Evolutionary conservation across 2,888 invertebrate genomes (phyloP).

Genomic region (Microctonus brassicae): DNA sequence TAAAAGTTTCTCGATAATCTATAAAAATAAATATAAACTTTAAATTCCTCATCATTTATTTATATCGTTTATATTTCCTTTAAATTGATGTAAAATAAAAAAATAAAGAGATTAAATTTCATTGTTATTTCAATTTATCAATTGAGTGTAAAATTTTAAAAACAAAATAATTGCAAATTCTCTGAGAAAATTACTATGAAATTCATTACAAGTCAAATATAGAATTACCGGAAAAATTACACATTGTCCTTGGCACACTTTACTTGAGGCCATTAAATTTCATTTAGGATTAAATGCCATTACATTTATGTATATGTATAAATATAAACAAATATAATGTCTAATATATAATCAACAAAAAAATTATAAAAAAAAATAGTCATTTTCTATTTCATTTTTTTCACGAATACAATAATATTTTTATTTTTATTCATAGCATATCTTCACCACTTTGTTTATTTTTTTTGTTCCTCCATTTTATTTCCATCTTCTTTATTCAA

Average conservation of each 20-base stretch:
- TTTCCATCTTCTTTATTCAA: background rate
- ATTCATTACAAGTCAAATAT: conserved; percentile 4
- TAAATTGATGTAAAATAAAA: no score
- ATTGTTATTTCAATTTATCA: no score
- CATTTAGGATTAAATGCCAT: conserved; percentile 31
- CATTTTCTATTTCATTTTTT: conserved; percentile 1
- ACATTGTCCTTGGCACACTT: conserved; percentile 19
- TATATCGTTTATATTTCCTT: no score
- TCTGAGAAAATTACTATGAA: background rate
- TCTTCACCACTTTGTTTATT: no score
- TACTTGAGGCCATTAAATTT: conserved; percentile 17
- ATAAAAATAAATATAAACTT: background rate
- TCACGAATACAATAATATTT: conserved; percentile 16
- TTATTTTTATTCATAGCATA: conserved; percentile 7
- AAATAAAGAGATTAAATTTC: background rate
- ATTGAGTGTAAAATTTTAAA: no score
- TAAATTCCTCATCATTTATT: no score
- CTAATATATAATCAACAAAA: conserved; percentile 5
- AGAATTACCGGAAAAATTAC: background rate
- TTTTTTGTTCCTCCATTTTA: background rate
- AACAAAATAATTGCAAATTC: conserved; percentile 5
- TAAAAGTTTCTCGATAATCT: background rate
- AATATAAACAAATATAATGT: no score
- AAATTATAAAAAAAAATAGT: background rate
- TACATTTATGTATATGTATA: background rate